Conservation (phyloP, 2,888 invertebrate species). For the Tiphia femorata region DNA sequence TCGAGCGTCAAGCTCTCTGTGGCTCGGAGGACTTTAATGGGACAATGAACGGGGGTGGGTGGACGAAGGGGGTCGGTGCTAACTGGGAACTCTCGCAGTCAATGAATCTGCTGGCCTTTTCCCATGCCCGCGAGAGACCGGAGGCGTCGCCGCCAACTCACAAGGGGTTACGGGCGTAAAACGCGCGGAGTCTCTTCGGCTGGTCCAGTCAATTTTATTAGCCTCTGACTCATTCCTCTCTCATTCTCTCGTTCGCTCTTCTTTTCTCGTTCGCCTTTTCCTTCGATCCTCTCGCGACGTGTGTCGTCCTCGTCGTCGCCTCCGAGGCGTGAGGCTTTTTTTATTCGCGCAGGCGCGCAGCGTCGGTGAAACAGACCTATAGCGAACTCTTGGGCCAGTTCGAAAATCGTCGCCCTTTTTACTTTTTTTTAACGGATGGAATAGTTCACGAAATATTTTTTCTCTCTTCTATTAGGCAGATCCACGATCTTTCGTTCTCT, state of each 20-base stretch:
- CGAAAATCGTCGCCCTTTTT: too few species aligned
- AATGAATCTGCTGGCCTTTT: conserved; percentile 65
- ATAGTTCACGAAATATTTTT: too few species aligned
- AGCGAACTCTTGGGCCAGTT: too few species aligned
- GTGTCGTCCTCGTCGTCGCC: too few species aligned
- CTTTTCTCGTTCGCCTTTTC: conserved; percentile 31
- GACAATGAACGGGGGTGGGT: conserved; percentile 39
- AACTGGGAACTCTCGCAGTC: conserved; percentile 53
- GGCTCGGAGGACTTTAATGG: conserved; percentile 43
- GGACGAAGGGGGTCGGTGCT: conserved; percentile 38
- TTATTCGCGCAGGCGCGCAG: too few species aligned
- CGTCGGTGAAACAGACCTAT: too few species aligned
- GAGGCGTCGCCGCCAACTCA: conserved; percentile 36
- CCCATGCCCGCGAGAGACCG: conserved; percentile 52
- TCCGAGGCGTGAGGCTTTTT: too few species aligned
- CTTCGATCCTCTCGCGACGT: conserved; percentile 41
- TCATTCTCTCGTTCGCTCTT: conserved; percentile 8
- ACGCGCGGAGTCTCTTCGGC: conserved; percentile 26
- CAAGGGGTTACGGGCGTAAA: too few species aligned
- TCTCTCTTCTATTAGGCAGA: background rate
- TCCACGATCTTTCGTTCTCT: background rate
- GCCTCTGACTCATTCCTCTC: conserved; percentile 49
- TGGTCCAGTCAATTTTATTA: conserved; percentile 47
- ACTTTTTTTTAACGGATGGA: too few species aligned
- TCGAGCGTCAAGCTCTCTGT: conserved; percentile 30